Percentiles rank a stretch among this genome's conserved stretches.
phyloP scores from a whole-genome alignment of 2,797 vertebrate species.

The Threskiornis aethiopicus region DNA sequence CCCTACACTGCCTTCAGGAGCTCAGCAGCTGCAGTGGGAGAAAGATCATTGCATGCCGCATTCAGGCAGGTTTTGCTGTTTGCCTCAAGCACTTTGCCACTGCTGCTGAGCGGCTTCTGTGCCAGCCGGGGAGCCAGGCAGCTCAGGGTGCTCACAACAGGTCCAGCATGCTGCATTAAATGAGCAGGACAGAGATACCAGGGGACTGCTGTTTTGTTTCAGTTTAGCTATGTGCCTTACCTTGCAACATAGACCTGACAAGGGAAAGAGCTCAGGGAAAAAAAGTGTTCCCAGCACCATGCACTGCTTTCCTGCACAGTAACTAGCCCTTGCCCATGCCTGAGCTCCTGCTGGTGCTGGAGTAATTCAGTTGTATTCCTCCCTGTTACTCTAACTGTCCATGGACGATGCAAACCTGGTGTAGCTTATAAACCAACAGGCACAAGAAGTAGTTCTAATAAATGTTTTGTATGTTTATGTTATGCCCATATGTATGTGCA shows the following conservation, averaged over 20 bases:
- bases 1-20: neutral
- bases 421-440: neutral
- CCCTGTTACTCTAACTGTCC: neutral
- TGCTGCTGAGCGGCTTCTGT: neutral
- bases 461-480: neutral
- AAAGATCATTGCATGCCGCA: neutral
- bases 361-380: neutral
- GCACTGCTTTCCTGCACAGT: neutral
- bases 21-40: neutral
- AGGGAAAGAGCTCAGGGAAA: neutral
- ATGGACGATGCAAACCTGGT: fast-evolving
- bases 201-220: neutral
- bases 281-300: neutral
- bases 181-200: neutral
- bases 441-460: neutral
- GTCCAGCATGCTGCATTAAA: fast-evolving
- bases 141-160: neutral
- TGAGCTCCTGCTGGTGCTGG: neutral
- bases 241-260: neutral
- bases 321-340: neutral
- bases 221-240: neutral
- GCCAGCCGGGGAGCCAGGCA: neutral
- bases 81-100: fast-evolving
- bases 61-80: neutral
- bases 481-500: neutral